Conservation (phyloP, 2,113 vertebrate species). For the Sturnira hondurensis region DNA sequence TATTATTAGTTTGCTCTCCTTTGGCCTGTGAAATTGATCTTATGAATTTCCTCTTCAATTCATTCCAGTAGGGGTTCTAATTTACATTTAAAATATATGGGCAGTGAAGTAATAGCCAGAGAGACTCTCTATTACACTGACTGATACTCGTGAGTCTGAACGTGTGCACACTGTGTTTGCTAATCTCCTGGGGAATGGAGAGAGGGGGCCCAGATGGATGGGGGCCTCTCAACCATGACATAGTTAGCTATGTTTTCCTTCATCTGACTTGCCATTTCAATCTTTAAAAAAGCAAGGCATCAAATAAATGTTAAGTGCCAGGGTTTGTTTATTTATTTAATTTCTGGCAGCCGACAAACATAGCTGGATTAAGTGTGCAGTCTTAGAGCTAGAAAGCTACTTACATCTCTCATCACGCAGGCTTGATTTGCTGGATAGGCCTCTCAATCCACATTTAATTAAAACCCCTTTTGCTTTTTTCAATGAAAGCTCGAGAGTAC, state of each 20-base stretch:
- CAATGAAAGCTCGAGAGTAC: conserved; percentile 51
- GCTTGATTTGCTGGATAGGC: conserved; percentile 29
- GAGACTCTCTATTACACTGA: not conserved
- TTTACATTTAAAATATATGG: conserved; percentile 56
- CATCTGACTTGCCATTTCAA: conserved; percentile 39
- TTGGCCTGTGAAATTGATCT: conserved; percentile 53
- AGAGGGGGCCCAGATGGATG: not conserved
- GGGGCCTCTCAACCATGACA: not conserved
- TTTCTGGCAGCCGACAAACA: conserved; percentile 50
- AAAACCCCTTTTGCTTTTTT: conserved; percentile 73
- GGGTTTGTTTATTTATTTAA: conserved; percentile 49
- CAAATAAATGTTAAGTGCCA: conserved; percentile 37
- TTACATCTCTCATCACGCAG: conserved; percentile 58
- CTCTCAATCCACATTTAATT: conserved; percentile 74
- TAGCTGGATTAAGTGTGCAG: conserved; percentile 48
- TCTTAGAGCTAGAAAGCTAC: conserved; percentile 46
- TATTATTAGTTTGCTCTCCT: conserved; percentile 44
- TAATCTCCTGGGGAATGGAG: not conserved
- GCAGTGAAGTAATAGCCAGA: not conserved
- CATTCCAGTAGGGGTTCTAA: conserved; percentile 41
- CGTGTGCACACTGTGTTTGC: not conserved
- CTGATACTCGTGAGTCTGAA: not conserved
- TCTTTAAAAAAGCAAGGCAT: conserved; percentile 39
- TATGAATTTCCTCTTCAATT: conserved; percentile 16
- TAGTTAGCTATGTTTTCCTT: not conserved